Base-by-base conservation (phyloP, 2,113 vertebrate species). In the Pygoscelis adeliae region DNA sequence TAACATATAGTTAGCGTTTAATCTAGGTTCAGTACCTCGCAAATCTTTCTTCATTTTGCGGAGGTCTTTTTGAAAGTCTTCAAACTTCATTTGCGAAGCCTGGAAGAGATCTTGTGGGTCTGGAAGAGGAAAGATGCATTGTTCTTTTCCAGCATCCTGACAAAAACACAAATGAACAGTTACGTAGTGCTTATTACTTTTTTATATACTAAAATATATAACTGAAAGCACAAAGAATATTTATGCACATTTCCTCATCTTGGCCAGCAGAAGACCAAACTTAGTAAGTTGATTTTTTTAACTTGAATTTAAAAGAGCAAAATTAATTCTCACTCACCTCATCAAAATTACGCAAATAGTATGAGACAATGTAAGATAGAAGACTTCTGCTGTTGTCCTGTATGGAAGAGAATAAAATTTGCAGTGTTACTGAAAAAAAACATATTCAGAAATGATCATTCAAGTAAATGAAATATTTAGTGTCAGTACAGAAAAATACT, bases 91-190 rank as follows among this genome's bases (percentile, higher is more conserved):
- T 87, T 99, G 99, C 1, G 99, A 99, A 25, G 98, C 98, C 97
- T 99, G 99, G 94, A 99, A 99, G 52, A 99, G 98, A 94, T 99
- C 99, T n/a, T 99, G 99, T 7, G 99, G 99, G 76, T 99, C 99
- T 3, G 99, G 99, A 65, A 99, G 98, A 47, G 99, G 99, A 95
- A 98, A 99, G 66, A 99, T 96, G 89, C 99, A 99, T 5, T 99
- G 99, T 70, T 99, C 99, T 89, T 98, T 99, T 59, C 99, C 99
- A 50, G 99, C 99, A 72, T 99, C 99, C 99, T 99, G 88, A 82
- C 59, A 76, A 83, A 95, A 97, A 94, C 95, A 96, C 49, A 97
- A 98, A 97, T 6, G 10, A 62, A 65, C 5, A 61, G 53, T 91
- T 78, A 85, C 3, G 59, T 5, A 52, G 27, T 12, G 30, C 13